Conservation (phyloP, 2,888 invertebrate species). For the Sphaeridia pumilis region DNA sequence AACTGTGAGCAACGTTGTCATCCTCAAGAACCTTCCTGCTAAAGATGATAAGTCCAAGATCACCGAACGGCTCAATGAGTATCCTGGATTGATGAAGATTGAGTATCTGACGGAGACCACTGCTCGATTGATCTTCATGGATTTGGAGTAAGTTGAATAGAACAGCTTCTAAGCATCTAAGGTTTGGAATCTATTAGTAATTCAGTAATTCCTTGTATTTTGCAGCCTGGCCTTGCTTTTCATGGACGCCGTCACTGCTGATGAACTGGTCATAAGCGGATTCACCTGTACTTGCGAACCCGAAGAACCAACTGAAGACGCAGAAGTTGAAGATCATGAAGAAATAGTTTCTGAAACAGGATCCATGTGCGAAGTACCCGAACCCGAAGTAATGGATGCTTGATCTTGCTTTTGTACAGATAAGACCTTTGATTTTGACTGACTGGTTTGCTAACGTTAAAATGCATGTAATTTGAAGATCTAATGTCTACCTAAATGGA, state of each 20-base stretch:
- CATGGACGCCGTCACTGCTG: conserved; percentile 31
- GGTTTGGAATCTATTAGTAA: background rate
- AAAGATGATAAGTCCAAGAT: conserved; percentile 25
- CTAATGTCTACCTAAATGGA: no score
- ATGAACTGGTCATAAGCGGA: conserved; percentile 24
- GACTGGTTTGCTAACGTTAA: no score
- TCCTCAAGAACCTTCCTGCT: conserved; percentile 29
- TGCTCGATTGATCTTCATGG: conserved; percentile 29
- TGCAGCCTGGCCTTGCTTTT: conserved; percentile 26
- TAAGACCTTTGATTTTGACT: no score
- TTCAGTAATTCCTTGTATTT: background rate
- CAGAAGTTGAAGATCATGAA: conserved; percentile 15
- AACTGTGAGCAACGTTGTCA: conserved; percentile 28
- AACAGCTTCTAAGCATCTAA: background rate
- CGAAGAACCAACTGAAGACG: conserved; percentile 25
- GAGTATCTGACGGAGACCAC: conserved; percentile 23
- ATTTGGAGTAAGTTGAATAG: conserved; percentile 24
- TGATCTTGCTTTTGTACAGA: no score
- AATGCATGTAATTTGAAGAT: no score
- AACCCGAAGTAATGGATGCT: no score
- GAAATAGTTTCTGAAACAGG: conserved; percentile 1
- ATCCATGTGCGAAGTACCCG: no score
- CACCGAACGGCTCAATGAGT: conserved; percentile 23
- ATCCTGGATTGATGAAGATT: conserved; percentile 25
- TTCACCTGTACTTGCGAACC: conserved; percentile 31